Evolutionary conservation across 2,888 invertebrate species (phyloP).

Genomic region (Heliothis peltigera): DNA sequence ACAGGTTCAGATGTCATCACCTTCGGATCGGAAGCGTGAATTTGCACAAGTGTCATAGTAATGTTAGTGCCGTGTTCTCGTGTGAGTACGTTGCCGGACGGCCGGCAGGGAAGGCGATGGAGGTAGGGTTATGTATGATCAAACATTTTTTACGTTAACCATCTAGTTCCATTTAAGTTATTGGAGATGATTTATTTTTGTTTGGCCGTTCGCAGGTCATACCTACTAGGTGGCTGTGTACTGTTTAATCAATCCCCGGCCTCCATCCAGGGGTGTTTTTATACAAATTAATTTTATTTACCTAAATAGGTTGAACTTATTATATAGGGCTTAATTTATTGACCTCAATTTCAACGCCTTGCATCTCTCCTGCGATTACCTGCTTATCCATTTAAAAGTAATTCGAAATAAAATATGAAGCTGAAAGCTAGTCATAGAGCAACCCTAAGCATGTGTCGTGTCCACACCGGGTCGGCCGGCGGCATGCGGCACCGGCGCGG

Average conservation of each 20-base stretch:
- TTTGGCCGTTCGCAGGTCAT: too few species aligned
- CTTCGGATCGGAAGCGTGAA: slow-evolving; percentile 58
- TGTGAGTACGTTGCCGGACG: slow-evolving; percentile 13
- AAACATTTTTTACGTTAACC: neutral
- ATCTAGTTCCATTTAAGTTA: too few species aligned
- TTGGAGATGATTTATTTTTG: too few species aligned
- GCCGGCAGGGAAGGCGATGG: neutral
- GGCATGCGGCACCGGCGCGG: slow-evolving; percentile 56
- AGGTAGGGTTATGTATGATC: slow-evolving; percentile 32
- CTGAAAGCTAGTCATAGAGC: neutral
- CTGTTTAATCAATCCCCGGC: too few species aligned
- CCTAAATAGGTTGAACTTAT: too few species aligned
- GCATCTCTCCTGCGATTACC: too few species aligned
- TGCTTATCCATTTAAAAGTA: neutral
- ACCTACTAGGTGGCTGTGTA: too few species aligned
- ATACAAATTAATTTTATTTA: too few species aligned
- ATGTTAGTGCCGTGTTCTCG: slow-evolving; percentile 29
- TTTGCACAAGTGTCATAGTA: slow-evolving; percentile 65
- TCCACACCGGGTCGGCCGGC: slow-evolving; percentile 44
- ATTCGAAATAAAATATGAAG: neutral
- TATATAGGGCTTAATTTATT: neutral
- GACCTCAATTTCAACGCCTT: neutral
- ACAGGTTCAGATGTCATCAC: slow-evolving; percentile 59
- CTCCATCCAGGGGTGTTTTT: too few species aligned
- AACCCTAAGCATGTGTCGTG: slow-evolving; percentile 46